Percentiles rank a stretch among this genome's conserved stretches.
These are phyloP conservation scores for Eupithecia abbreviata DNA, from an alignment of 2,888 invertebrate species.

Conservation along the genomic window DNA sequence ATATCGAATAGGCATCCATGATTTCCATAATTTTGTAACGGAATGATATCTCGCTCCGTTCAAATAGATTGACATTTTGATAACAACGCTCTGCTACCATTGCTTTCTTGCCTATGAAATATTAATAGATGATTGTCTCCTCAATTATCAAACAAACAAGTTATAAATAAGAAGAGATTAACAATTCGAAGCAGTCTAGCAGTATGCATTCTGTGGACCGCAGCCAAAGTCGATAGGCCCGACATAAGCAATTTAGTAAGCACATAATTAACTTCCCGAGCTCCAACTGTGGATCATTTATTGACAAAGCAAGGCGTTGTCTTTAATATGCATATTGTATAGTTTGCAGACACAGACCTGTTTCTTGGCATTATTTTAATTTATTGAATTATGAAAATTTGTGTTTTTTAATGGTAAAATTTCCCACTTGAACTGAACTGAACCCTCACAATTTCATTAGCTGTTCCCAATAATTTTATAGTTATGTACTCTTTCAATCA, in stretches of 20 bases:
- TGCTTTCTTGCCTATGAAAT: background rate
- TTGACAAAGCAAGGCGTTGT: slow-evolving; percentile 17
- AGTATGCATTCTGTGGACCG: slow-evolving; percentile 69
- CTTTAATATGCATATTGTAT: background rate
- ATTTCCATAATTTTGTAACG: background rate
- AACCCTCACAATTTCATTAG: background rate
- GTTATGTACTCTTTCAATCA: background rate
- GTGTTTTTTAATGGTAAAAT: background rate
- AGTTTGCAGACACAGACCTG: too few species aligned
- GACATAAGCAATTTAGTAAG: slow-evolving; percentile 61
- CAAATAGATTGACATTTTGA: background rate
- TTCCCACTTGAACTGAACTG: background rate
- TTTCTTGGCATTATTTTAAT: too few species aligned
- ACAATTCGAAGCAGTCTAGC: slow-evolving; percentile 60
- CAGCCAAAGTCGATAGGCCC: slow-evolving; percentile 60
- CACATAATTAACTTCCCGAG: slow-evolving; percentile 60
- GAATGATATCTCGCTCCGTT: background rate
- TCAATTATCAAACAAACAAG: slow-evolving; percentile 21
- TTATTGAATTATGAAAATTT: background rate
- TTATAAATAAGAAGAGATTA: slow-evolving; percentile 74
- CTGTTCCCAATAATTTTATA: background rate
- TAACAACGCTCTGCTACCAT: background rate
- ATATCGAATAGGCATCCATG: background rate
- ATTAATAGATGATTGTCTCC: slow-evolving; percentile 20
- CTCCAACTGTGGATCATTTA: slow-evolving; percentile 47